Conservation (phyloP, 1,140 invertebrate species). For the Ooceraea biroi region DNA sequence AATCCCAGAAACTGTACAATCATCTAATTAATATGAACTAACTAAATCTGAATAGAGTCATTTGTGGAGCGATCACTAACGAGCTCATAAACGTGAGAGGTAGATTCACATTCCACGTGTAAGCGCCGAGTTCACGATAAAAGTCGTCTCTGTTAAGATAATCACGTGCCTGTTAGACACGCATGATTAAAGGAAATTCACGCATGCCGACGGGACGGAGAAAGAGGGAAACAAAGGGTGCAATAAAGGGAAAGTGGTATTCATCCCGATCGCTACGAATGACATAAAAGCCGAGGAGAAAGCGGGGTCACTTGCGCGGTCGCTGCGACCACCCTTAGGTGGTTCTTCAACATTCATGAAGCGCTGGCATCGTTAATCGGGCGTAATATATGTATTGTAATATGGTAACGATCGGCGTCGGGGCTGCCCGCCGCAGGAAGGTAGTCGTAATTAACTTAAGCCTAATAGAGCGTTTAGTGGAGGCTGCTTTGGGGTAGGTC, state of each 20-base stretch:
- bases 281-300: constrained; percentile 13
- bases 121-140: neutral
- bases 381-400: constrained; percentile 72
- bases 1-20: too few species aligned
- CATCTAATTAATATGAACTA: too few species aligned
- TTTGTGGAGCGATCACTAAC: neutral
- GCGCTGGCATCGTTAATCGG: constrained; percentile 58
- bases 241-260: constrained; percentile 41
- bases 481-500: constrained; percentile 73
- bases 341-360: constrained; percentile 54
- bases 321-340: neutral
- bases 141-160: constrained; percentile 10
- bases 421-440: constrained; percentile 60
- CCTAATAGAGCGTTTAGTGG: constrained; percentile 80
- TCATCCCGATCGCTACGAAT: constrained; percentile 15
- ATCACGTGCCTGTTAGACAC: constrained; percentile 5
- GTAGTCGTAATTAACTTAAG: constrained; percentile 80
- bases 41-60: neutral
- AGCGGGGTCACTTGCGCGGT: constrained; percentile 19
- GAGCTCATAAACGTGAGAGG: neutral
- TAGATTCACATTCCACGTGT: neutral
- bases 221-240: constrained; percentile 21
- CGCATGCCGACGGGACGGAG: neutral
- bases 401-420: constrained; percentile 69
- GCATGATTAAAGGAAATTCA: constrained; percentile 42